Conservation (phyloP, 2,888 invertebrate genomes). For the Aromia moschata region DNA sequence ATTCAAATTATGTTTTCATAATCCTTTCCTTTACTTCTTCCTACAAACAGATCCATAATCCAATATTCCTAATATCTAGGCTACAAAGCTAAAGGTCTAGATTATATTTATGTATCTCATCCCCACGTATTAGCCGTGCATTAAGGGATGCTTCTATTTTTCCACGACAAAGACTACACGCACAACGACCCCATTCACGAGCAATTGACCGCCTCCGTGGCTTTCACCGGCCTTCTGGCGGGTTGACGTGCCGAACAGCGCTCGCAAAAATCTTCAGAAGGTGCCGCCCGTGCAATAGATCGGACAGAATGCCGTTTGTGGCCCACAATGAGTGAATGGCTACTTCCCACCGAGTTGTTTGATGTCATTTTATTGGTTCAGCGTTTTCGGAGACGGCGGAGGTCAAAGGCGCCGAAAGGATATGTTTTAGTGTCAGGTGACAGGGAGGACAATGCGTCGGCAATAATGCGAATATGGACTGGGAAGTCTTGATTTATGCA, state of each 20-base stretch:
- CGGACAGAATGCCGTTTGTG: slow-evolving; percentile 24
- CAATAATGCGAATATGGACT: slow-evolving; percentile 26
- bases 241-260: slow-evolving; percentile 10
- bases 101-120: not conserved
- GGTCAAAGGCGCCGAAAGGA: slow-evolving; percentile 32
- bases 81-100: slow-evolving; percentile 6
- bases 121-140: slow-evolving; percentile 7
- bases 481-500: slow-evolving; percentile 35
- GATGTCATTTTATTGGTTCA: slow-evolving; percentile 36
- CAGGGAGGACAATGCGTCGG: slow-evolving; percentile 31
- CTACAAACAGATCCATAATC: too few relatives aligned
- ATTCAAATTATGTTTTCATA: too few relatives aligned
- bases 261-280: slow-evolving; percentile 1
- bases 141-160: not conserved
- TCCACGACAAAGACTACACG: not conserved
- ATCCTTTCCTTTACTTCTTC: too few relatives aligned
- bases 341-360: slow-evolving; percentile 35
- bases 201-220: slow-evolving; percentile 7
- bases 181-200: slow-evolving; percentile 11
- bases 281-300: not conserved
- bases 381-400: slow-evolving; percentile 29
- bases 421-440: slow-evolving; percentile 37
- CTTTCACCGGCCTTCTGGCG: not conserved
- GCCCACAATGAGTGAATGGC: slow-evolving; percentile 23
- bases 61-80: not conserved